These are phyloP conservation scores for Leuciscus waleckii DNA, from an alignment of 2,797 vertebrate species.

Conservation along the genomic window DNA sequence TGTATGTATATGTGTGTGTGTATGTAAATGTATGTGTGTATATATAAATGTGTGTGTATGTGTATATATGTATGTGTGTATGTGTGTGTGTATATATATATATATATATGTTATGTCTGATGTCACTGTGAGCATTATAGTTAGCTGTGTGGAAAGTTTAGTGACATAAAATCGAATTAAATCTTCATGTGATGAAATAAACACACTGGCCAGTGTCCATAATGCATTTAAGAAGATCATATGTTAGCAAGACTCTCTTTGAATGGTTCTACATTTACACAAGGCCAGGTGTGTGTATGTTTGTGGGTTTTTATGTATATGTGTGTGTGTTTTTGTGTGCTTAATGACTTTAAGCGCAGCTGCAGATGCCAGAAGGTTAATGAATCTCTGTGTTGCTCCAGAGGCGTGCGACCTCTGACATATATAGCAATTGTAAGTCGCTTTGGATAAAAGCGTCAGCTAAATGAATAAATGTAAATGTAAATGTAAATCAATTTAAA, in stretches of 20 bases:
- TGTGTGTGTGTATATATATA: no score
- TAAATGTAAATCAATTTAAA: background rate
- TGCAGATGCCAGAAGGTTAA: no score
- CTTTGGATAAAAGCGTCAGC: no score
- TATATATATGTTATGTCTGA: background rate
- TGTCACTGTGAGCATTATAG: background rate
- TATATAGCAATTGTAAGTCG: no score
- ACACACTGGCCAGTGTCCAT: background rate
- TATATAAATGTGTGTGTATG: no score
- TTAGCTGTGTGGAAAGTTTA: slow-evolving; percentile 6
- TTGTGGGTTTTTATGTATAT: slow-evolving; percentile 39
- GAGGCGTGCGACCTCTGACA: no score
- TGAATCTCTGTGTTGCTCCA: no score
- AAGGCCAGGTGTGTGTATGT: slow-evolving; percentile 6
- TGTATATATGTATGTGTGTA: no score
- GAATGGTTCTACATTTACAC: slow-evolving; percentile 2
- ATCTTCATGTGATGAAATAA: slow-evolving; percentile 30
- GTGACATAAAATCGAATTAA: slow-evolving; percentile 19
- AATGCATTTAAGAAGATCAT: background rate
- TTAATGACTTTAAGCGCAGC: no score
- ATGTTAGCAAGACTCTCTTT: slow-evolving; percentile 1
- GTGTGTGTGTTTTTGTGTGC: slow-evolving; percentile 50
- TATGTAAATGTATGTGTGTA: no score
- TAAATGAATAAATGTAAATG: no score
- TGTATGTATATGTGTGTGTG: no score